Conservation (phyloP, 2,888 invertebrate genomes). For the Norana najaformis region DNA sequence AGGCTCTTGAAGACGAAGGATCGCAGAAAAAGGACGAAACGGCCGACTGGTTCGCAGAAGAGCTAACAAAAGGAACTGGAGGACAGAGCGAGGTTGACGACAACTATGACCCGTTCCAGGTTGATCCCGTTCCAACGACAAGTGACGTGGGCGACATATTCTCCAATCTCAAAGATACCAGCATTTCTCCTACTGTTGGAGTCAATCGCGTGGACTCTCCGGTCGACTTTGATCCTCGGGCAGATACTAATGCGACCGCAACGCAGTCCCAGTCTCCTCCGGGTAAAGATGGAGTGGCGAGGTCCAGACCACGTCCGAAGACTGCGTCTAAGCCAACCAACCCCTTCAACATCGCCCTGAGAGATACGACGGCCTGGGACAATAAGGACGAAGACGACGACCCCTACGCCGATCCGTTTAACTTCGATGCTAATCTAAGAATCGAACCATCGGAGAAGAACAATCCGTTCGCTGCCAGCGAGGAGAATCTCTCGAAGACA, state of each 20-base stretch:
- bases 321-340: conserved; percentile 33
- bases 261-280: not conserved
- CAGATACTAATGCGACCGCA: conserved; percentile 29
- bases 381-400: conserved; percentile 16
- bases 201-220: conserved; percentile 17
- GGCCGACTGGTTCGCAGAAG: not conserved
- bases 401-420: conserved; percentile 30
- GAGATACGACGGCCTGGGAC: conserved; percentile 30
- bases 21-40: not conserved
- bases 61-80: not conserved
- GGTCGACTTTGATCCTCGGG: conserved; percentile 43
- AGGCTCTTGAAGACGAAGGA: not conserved
- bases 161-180: not conserved
- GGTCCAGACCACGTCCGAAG: conserved; percentile 32
- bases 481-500: not conserved
- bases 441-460: conserved; percentile 26
- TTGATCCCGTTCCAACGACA: not conserved
- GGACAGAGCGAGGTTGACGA: not conserved
- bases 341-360: conserved; percentile 42
- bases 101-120: not conserved
- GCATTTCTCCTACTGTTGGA: not conserved
- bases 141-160: not conserved
- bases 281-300: conserved; percentile 35
- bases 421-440: conserved; percentile 26
- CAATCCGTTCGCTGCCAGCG: conserved; percentile 41